Base-by-base conservation (phyloP, 2,113 vertebrate species). In the Corythoichthys haematopterus region DNA sequence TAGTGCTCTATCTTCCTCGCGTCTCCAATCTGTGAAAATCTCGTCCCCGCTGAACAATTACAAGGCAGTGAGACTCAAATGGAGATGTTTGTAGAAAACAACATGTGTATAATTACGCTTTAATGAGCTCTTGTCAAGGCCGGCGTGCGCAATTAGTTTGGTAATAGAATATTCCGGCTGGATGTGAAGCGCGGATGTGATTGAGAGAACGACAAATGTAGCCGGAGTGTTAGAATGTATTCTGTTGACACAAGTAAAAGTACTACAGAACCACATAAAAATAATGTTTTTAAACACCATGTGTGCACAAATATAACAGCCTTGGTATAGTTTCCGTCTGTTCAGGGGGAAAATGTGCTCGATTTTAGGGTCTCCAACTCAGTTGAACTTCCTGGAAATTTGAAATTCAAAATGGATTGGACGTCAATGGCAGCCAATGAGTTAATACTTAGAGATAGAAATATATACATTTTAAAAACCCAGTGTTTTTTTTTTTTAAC, bases 21-120 rank as follows among this genome's bases (percentile, higher is more conserved):
- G 71, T 37, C 85, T 80, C 84, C 86, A 75, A 88, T 83, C 84
- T 84, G 84, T 75, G 81, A 88, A 55, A 87, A 91, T 93, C 86
- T 80, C 81, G 89, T 92, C 93, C 92, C 93, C 84, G 86, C 90
- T 81, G 94, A 96, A 94, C 95, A 93, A 92, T 96, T 95, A 94
- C 93, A 92, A 91, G 90, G 93, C 92, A 87, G 92, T 93, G 92
- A 91, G 91, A 92, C 93, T 92, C 95, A 95, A 98, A 98, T 95
- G 93, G 95, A 98, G 96, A 97, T 98, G 97, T 98, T 98, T 98
- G 95, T 94, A 93, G 95, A 98, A 97, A 98, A 97, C 96, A 98
- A 95, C 96, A 96, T 97, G 95, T 97, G 95, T 95, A 95, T 98
- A 98, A 98, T 98, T 98, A 98, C 95, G 95, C 93, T 95, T 96